Evolutionary conservation across 2,797 vertebrate genomes (phyloP), one percentile per base, ranked within the genome.

Genomic region (Lepidocolaptes lacrymiger): DNA sequence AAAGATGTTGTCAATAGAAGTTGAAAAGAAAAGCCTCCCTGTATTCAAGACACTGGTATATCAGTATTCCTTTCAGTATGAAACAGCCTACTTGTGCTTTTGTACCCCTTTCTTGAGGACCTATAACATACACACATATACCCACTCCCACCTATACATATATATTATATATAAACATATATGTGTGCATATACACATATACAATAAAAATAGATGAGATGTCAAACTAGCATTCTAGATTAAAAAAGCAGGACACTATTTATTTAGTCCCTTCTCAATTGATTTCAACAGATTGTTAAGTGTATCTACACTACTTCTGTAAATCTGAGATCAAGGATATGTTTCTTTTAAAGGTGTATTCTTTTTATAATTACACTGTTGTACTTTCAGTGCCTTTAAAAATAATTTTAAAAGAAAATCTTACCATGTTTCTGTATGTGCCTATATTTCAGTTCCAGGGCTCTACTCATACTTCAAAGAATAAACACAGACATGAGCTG

Each of bases 141-240:
- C 12, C 28, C 5, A 3, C 4, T 6, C 1, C 17, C 28, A 41
- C 9, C 51, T 6, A 28, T 20, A 3, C 3, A 3, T 21, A 24
- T 8, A 5, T 18, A 1, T 28, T 16, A 14, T 51, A 16, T 62
- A 3, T 9, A 11, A 5, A 41, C 14, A 7, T 26, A 10, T 14
- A 12, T 27, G 28, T 52, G 28, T 28, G 49, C 19, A 3, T 4
- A 5, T 20, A 23, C 19, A 64, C 9, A 41, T 26, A 12, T 12
- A 14, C 20, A 12, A 12, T 37, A 39, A 17, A 43, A 74, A 39
- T 17, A 52, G 8, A 20, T 61, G 5, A 68, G 7, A 11, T 75
- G 16, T 2, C 27, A 76, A 36, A 77, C 8, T 39, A 61, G 4
- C 16, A 9, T 41, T 81, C 14, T 72, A 41, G 2, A 46, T 88